Percentiles rank a stretch among this genome's conserved stretches.
These are phyloP conservation scores for Phaedon cochleariae DNA, from an alignment of 2,888 invertebrate species.

Conservation along the genomic window DNA sequence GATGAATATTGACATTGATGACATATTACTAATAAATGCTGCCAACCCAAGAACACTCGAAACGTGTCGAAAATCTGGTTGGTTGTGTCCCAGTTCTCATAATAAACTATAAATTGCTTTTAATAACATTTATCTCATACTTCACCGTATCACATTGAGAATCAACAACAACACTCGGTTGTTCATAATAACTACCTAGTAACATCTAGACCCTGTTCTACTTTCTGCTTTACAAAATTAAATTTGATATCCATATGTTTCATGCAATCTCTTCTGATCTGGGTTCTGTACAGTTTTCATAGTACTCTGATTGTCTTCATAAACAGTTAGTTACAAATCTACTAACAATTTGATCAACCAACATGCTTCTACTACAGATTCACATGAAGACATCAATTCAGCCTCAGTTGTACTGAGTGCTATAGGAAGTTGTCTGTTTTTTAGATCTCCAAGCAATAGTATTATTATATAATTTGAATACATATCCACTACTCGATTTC, in stretches of 20 bases:
- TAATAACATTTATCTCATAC: no score
- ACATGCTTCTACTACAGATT: slow-evolving; percentile 6
- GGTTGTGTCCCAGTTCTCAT: no score
- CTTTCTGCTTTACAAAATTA: slow-evolving; percentile 17
- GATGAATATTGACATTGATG: no score
- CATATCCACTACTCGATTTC: slow-evolving; percentile 9
- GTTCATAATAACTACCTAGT: no score
- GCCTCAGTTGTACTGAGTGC: slow-evolving; percentile 15
- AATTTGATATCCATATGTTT: slow-evolving; percentile 13
- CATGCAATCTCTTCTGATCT: slow-evolving; percentile 10
- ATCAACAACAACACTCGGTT: no score
- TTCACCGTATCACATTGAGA: no score
- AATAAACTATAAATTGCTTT: no score
- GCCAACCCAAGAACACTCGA: no score
- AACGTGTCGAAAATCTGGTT: no score
- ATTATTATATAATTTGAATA: slow-evolving; percentile 14
- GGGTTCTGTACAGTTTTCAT: slow-evolving; percentile 3
- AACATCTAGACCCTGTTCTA: slow-evolving; percentile 10
- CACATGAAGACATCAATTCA: slow-evolving; percentile 9
- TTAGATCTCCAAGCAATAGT: slow-evolving; percentile 10
- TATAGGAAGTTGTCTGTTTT: slow-evolving; percentile 1
- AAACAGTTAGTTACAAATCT: slow-evolving; percentile 5
- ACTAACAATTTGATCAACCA: slow-evolving; percentile 2
- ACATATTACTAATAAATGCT: no score
- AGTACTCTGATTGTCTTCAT: slow-evolving; percentile 15